Percentiles rank a stretch among this genome's conserved stretches.
These are phyloP conservation scores for Corella eumyota DNA, from an alignment of 23 tunicate species.

Conservation along the genomic window DNA sequence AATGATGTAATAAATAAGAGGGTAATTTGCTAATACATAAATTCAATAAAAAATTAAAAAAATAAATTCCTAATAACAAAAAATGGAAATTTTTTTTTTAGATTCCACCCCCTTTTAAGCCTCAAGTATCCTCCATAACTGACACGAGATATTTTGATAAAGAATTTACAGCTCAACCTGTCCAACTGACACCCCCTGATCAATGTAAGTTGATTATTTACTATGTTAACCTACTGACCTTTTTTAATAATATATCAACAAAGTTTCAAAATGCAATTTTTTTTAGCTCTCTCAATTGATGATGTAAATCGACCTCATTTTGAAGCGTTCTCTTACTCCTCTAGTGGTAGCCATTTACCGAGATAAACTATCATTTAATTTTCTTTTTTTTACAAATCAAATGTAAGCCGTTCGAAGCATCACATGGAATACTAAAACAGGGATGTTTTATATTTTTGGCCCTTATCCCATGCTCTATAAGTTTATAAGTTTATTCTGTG, in stretches of 20 bases:
- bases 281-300: constrained; percentile 69
- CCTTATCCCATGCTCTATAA: no score
- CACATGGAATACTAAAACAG: no score
- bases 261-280: no score
- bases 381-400: no score
- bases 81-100: constrained; percentile 12
- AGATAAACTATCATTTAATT: no score
- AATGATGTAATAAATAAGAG: constrained; percentile 55
- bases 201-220: constrained; percentile 44
- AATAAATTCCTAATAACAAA: no score
- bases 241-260: background rate
- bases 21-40: no score
- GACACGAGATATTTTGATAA: constrained; percentile 93
- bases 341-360: constrained; percentile 60
- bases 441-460: no score
- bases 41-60: no score
- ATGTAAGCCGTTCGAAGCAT: no score
- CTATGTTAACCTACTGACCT: background rate
- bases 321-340: constrained; percentile 79
- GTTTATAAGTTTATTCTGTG: no score
- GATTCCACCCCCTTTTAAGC: constrained; percentile 86
- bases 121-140: constrained; percentile 75
- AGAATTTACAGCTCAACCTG: constrained; percentile 90
- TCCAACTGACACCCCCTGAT: constrained; percentile 89
- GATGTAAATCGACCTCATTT: constrained; percentile 69